Evolutionary conservation across 2,888 invertebrate genomes (phyloP), one percentile per base, ranked within the genome.

Genomic region (Arctia plantaginis): DNA sequence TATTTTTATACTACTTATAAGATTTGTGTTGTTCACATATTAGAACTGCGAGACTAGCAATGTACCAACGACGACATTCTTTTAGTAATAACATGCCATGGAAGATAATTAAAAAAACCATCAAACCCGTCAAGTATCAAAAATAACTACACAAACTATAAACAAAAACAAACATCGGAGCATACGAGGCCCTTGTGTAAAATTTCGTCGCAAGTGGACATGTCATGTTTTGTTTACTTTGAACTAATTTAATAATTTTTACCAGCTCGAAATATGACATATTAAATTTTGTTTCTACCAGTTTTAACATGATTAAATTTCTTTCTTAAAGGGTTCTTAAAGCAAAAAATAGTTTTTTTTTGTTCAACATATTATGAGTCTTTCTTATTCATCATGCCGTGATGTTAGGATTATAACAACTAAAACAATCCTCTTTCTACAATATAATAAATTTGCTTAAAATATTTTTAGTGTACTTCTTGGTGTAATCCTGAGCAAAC

Each of bases 151-250:
- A 70, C 73, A 72, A 77, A 80, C 80, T 81, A 79, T 70, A 83
- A 82, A 80, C 77, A 73, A 78, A 74, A 80, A 77, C 76, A 78
- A 72, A 86, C 83, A 82, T 71, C 72, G 76, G 77, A 72, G 81
- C 73, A 65, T 83, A 87, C 79, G 72, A 75, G 79, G 59, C 87
- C 83, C 86, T 66, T 47, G 77, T 68, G 87, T 76, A 73, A 68
- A 51, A 59, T 70, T 72, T 8, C 55, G 41, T 33, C n/a, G 39
- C n/a, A 39, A 71, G 18, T 30, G 51, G 71, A 64, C 64, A 75
- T 51, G 62, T 67, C 39, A 23, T 39, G 55, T 44, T 27, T 30
- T 65, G 47, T 65, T 62, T 27, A 62, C 59, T 62, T 62, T 30
- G 30, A 62, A 62, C 59, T 62, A 62, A 30, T 55, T 62, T 20